Base-by-base conservation (phyloP, 2,113 vertebrate genomes). In the Thunnus maccoyii region DNA sequence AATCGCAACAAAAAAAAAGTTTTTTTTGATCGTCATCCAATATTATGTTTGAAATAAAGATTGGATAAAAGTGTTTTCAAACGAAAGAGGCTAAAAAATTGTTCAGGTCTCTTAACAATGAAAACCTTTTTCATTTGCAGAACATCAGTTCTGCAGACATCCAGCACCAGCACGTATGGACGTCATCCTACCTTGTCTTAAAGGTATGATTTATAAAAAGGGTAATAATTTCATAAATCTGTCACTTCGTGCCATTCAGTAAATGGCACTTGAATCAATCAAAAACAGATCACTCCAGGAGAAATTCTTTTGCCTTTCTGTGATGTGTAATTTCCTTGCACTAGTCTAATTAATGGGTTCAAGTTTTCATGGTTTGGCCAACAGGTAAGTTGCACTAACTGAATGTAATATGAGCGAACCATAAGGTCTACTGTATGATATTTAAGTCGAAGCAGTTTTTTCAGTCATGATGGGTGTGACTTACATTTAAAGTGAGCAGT, bases 211-310 rank as follows among this genome's bases (percentile, higher is more conserved):
- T 82, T 44, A 13, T 20, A 56, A 69, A 72, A 67, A 76, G 46
- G 58, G 55, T 71, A 78, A 81, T 78, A 56, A 72, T 15, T 54
- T n/a, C 48, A 63, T 16, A 25, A 56, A 80, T 80, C 32, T 76
- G 72, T 52, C 77, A 63, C 72, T 46, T 77, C 16, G 76, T 72
- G 27, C 44, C 65, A 75, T 70, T 52, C 47, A 25, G 61, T 71
- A 65, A 80, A 72, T 83, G 32, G 79, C 64, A 66, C 36, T 56
- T 65, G 30, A 83, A 82, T 85, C 61, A 83, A 82, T 85, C 61
- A 69, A 75, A 66, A 82, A 56, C 14, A 67, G 61, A 58, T 68
- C 63, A 64, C 47, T 68, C 48, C 57, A 66, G 60, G 55, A 65
- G 75, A 75, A 61, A 78, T 55, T 57, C 25, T 16, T 60, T 66